A percentile compares a stretch with the other conserved stretches of the same genome.
Conservation (phyloP, 2,888 invertebrate genomes). For the Lacanobia oleracea region DNA sequence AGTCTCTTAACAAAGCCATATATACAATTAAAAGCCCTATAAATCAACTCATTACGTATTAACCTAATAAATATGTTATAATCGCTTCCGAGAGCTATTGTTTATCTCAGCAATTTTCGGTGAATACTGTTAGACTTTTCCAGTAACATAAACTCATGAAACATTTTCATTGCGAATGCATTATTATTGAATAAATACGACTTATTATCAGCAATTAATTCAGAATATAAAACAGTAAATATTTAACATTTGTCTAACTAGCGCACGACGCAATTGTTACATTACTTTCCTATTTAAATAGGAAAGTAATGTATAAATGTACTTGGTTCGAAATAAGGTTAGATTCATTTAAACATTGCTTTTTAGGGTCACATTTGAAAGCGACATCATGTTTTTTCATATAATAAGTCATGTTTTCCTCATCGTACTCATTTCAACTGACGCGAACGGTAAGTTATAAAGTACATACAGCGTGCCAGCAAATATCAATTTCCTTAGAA, state of each 20-base stretch:
- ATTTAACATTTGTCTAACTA: slow-evolving; percentile 20
- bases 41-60: slow-evolving; percentile 36
- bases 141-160: not conserved
- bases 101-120: not conserved
- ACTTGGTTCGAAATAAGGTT: not conserved
- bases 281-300: slow-evolving; percentile 12
- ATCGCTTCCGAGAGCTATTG: slow-evolving; percentile 9
- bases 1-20: not conserved
- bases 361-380: too few relatives aligned
- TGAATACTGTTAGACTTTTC: slow-evolving; percentile 19
- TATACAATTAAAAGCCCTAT: slow-evolving; percentile 21
- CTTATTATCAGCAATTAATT: slow-evolving; percentile 18
- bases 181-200: not conserved
- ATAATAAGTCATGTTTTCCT: slow-evolving; percentile 4
- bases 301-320: too few relatives aligned
- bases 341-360: not conserved
- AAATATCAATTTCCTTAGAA: slow-evolving; percentile 35
- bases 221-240: slow-evolving; percentile 2
- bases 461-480: not conserved
- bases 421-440: not conserved
- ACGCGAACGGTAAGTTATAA: not conserved
- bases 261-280: not conserved
- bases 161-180: too few relatives aligned
- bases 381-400: too few relatives aligned
- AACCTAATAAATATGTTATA: slow-evolving; percentile 25